A percentile compares a stretch with the other conserved stretches of the same genome.
phyloP scores from a whole-genome alignment of 53 echinoderm and acorn worm genomes.

The Mesocentrotus franciscanus region DNA sequence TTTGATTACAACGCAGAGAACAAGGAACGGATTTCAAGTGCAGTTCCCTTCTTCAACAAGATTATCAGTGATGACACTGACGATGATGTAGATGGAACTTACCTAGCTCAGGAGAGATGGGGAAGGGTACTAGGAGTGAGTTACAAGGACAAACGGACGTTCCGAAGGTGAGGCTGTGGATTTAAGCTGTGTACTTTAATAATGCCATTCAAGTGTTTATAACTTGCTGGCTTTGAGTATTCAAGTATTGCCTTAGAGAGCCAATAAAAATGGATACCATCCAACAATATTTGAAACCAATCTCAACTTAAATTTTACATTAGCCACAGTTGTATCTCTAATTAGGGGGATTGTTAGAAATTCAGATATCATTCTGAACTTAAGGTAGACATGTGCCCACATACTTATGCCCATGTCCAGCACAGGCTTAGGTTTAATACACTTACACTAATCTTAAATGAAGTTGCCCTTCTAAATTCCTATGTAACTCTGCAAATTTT shows the following conservation, averaged over 20 bases:
- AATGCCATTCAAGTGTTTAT: no score
- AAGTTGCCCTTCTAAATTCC: neutral
- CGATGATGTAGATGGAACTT: neutral
- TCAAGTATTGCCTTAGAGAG: no score
- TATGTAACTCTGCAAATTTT: neutral
- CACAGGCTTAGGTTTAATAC: neutral
- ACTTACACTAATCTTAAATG: neutral
- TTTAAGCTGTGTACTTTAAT: neutral
- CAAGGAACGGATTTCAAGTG: neutral
- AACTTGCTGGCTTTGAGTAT: no score
- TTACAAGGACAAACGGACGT: slow-evolving; percentile 44
- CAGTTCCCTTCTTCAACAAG: neutral
- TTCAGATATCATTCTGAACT: neutral
- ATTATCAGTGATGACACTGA: neutral
- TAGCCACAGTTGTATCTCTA: neutral
- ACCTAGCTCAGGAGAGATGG: slow-evolving; percentile 23
- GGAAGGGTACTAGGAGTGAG: slow-evolving; percentile 68
- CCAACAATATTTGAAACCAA: no score
- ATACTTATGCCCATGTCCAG: neutral
- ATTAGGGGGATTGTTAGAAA: neutral
- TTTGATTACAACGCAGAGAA: slow-evolving; percentile 20
- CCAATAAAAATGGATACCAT: no score
- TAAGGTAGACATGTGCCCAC: neutral
- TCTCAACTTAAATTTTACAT: no score
- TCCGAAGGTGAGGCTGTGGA: slow-evolving; percentile 58